Conservation (phyloP, 2,888 invertebrate species). For the Scrobipalpa atriplicella region DNA sequence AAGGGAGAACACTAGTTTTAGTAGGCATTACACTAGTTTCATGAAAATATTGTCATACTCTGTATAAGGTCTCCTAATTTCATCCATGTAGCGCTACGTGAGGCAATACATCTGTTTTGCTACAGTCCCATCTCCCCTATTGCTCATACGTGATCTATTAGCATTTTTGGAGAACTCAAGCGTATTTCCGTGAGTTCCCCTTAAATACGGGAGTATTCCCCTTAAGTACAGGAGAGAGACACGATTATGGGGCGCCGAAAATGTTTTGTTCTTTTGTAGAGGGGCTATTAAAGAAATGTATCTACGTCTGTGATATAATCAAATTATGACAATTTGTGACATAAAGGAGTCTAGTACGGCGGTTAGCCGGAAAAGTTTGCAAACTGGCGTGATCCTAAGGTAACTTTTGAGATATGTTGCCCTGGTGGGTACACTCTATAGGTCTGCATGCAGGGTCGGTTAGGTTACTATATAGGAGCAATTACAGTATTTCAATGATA, state of each 20-base stretch:
- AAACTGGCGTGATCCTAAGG: too few relatives aligned
- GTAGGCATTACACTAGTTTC: too few relatives aligned
- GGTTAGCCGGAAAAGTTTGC: too few relatives aligned
- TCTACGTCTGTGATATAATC: not conserved
- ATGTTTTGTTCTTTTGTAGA: conserved; percentile 4
- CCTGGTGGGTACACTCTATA: too few relatives aligned
- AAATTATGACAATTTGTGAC: not conserved
- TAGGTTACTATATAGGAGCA: too few relatives aligned
- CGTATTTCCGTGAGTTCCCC: not conserved
- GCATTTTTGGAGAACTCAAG: conserved; percentile 27
- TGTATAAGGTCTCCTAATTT: not conserved
- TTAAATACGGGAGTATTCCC: conserved; percentile 5
- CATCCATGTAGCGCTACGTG: conserved; percentile 31
- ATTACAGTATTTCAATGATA: too few relatives aligned
- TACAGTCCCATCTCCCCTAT: conserved; percentile 35
- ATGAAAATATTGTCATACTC: not conserved
- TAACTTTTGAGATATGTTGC: too few relatives aligned
- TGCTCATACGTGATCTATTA: conserved; percentile 38
- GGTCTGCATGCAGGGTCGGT: too few relatives aligned
- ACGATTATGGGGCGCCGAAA: conserved; percentile 6
- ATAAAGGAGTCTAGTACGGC: not conserved
- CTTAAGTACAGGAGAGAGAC: not conserved
- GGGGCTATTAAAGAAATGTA: not conserved
- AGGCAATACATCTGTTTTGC: conserved; percentile 36
- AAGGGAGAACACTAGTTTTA: too few relatives aligned